A percentile compares a stretch with the other conserved stretches of the same genome.
phyloP scores from a whole-genome alignment of 64 coral and sea anemone genomes.

The Pocillopora verrucosa region DNA sequence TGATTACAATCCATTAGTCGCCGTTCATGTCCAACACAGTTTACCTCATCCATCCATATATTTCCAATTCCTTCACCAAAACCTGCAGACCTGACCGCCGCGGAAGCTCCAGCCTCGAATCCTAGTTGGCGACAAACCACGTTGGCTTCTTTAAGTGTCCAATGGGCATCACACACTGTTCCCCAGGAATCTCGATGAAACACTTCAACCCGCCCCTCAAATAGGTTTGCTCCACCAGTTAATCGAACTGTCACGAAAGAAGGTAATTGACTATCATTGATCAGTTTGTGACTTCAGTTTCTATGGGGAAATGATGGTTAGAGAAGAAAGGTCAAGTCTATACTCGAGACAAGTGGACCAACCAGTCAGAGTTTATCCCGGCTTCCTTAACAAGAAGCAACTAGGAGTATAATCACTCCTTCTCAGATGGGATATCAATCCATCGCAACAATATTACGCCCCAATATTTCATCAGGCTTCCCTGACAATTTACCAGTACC shows the following conservation, averaged over 20 bases:
- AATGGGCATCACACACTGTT: background rate
- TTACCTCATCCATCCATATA: background rate
- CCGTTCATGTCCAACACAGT: background rate
- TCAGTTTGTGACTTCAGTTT: too few relatives aligned
- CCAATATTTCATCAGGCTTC: too few relatives aligned
- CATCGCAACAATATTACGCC: too few relatives aligned
- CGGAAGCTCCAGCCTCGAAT: background rate
- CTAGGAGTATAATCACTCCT: too few relatives aligned
- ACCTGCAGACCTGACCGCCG: background rate
- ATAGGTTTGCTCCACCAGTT: background rate
- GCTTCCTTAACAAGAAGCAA: too few relatives aligned
- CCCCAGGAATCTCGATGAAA: background rate
- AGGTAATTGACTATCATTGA: background rate
- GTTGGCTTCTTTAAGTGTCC: background rate
- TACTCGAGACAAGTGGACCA: too few relatives aligned
- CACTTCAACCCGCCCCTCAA: background rate
- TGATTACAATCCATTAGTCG: background rate
- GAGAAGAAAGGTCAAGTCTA: too few relatives aligned
- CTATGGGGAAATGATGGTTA: too few relatives aligned
- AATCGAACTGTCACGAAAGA: background rate
- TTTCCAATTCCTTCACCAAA: background rate
- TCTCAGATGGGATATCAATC: too few relatives aligned
- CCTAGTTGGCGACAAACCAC: conserved; percentile 34
- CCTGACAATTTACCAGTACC: too few relatives aligned
- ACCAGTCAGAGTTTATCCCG: too few relatives aligned